Base-by-base conservation (phyloP, 1,140 invertebrate genomes). In the Hirudo medicinalis region DNA sequence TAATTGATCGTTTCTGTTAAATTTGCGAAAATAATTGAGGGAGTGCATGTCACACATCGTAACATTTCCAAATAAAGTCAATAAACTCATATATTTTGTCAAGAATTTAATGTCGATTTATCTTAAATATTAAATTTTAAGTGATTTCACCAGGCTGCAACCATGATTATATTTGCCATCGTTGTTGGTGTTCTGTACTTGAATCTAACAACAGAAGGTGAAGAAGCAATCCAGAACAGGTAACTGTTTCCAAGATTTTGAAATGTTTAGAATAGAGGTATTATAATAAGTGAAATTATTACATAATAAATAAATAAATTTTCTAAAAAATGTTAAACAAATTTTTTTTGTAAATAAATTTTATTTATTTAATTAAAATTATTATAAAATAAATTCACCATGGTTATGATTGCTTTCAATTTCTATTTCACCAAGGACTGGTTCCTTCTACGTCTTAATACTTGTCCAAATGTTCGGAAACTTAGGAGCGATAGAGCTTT, bases 381-480 rank as follows among this genome's bases (percentile, higher is more conserved):
- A 63, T 11, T 63, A 25, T 25, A 2, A 15, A 63, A 63, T 20
- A n/a, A 32, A 25, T 22, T 32, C 29, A 63, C n/a, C n/a, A n/a
- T n/a, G n/a, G n/a, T n/a, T n/a, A n/a, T n/a, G n/a, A 63, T 25
- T n/a, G 19, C 17, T 63, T 63, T 20, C 1, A 63, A 63, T 32
- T 25, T 6, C 8, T 32, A 54, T 75, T 69, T 66, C 60, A 68
- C 40, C n/a, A 25, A 70, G 69, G 69, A 40, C 49, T 54, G 69
- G 69, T 11, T 43, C 69, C 43, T 70, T 70, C n/a, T 70, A 53
- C 69, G 81, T 82, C 75, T 78, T 82, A 57, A 76, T 80, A 29
- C 80, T 80, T 78, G 81, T 81, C 71, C 76, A 78, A 72, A 76
- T 82, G 68, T 81, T 82, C 76, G 79, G 78, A 13, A 81, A 80